Evolutionary conservation across 2,888 invertebrate genomes (phyloP), one percentile per base, ranked within the genome.

Genomic region (Teleogryllus oceanicus): DNA sequence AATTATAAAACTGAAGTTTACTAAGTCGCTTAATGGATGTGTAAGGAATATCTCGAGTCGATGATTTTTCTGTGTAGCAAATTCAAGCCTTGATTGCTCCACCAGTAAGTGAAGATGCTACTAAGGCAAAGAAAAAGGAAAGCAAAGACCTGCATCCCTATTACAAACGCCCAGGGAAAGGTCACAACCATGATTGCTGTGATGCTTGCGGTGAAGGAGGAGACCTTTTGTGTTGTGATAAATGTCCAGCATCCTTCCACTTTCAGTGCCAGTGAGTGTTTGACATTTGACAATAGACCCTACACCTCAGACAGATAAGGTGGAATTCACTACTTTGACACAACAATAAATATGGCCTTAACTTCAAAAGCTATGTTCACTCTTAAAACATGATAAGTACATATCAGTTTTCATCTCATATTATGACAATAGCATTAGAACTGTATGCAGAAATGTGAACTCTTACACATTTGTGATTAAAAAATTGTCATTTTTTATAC

Each of bases 131-230:
- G 80, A 92, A 90, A 83, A 88, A 88, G 78, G 88, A 88, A 83
- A 89, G 87, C 83, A 85, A 87, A 3, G 90, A 92, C 16, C 91
- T 92, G 84, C 95, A 95, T 88, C 94, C 94, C 1, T 95, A 95
- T 85, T 95, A 93, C 85, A 94, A 94, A 86, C 89, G 94, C 82
- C 94, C 95, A 83, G 95, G 95, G n/a, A 92, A 94, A 85, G 95
- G 95, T 11, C 95, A 95, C 85, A 97, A 97, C 88, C 95, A 94
- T 86, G 97, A 98, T 86, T 93, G 93, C 83, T 98, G 98, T 86
- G 97, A 97, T 88, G 94, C 96, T 80, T 98, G 98, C 86, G 92
- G 93, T 79, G 98, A 98, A 89, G 97, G 97, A 51, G 98, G 98
- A 3, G 96, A 97, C 87, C 89, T 99, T 74, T 92, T 99, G 81